A percentile compares a stretch with the other conserved stretches of the same genome.
Conservation (phyloP, 2,888 invertebrate genomes). For the Cremastinae sp. region DNA sequence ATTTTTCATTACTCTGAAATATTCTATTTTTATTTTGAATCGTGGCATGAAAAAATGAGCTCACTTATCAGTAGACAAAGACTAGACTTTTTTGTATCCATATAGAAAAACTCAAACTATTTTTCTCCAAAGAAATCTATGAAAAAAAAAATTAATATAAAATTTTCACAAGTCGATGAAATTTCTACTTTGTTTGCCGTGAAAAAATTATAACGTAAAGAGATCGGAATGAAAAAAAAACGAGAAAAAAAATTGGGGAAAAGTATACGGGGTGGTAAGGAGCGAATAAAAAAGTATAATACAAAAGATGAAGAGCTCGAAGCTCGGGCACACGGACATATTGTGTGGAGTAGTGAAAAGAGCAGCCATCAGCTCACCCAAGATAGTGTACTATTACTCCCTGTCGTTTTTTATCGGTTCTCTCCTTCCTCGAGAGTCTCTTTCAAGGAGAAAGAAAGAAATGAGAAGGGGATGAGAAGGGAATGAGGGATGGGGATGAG, state of each 20-base stretch:
- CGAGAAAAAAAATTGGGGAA: slow-evolving; percentile 33
- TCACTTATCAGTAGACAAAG: no score
- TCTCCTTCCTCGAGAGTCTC: slow-evolving; percentile 46
- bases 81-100: no score
- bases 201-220: slow-evolving; percentile 16
- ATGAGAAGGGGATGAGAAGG: slow-evolving; percentile 11
- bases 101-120: slow-evolving; percentile 5
- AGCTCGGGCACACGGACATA: slow-evolving; percentile 16
- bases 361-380: slow-evolving; percentile 47
- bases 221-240: slow-evolving; percentile 5
- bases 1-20: no score
- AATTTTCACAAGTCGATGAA: not conserved
- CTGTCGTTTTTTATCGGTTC: slow-evolving; percentile 52
- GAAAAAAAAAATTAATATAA: slow-evolving; percentile 8
- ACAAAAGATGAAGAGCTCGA: slow-evolving; percentile 61
- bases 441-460: slow-evolving; percentile 18
- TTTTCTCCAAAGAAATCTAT: not conserved
- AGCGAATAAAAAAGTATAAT: slow-evolving; percentile 48
- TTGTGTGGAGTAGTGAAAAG: slow-evolving; percentile 39
- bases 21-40: no score
- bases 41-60: no score
- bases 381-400: slow-evolving; percentile 53
- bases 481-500: slow-evolving; percentile 6
- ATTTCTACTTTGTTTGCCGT: not conserved
- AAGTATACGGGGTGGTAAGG: slow-evolving; percentile 35